Base-by-base conservation (phyloP, 2,888 invertebrate genomes). In the Uropetala carovei region DNA sequence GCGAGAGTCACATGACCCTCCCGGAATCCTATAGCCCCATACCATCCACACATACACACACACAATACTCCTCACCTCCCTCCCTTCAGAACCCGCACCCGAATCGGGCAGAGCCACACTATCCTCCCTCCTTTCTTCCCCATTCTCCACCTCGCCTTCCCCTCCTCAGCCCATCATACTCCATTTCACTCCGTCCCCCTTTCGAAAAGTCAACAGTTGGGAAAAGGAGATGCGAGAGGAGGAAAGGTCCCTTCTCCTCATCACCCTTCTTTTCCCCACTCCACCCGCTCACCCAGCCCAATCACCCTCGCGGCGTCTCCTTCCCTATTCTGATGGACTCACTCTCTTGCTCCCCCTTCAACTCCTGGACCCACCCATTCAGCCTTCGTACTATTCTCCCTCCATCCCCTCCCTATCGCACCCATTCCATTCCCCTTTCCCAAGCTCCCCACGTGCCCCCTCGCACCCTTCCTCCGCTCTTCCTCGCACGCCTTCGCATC, bases 1-100 rank as follows among this genome's bases (percentile, higher is more conserved):
- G 89, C 89, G 64, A 89, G 89, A 89, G 89, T 89, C 89, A 89
- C 89, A 89, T 89, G 89, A 89, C 89, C 89, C 89, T 43, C 89
- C 89, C 89, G 64, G 89, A 89, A 89, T 89, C 89, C 89, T 89
- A 89, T 89, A 89, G 89, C 64, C 89, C 86, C 60, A 18, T 30
- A 60, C 58, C 86, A 27, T 60, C 58, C 86, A 14, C 59, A 86
- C 86, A 27, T 14, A 59, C 85, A 11, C 58, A 86, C 86, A 43
- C 59, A 27, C 16, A 60, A 58, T 30, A 18, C 7, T 59, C 27
- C 60, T 16, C 89, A n/a, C 30, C 64, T 18, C 60, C 56, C n/a
- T n/a, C n/a, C n/a, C 10, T 57, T 43, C 43, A 75, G 75, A 27
- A 75, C 75, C 75, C 75, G 43, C 43, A 43, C 43, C 43, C 43